A percentile compares a stretch with the other conserved stretches of the same genome.
Evolutionary conservation across 2,797 vertebrate genomes (phyloP).

Genomic region (Menidia menidia): DNA sequence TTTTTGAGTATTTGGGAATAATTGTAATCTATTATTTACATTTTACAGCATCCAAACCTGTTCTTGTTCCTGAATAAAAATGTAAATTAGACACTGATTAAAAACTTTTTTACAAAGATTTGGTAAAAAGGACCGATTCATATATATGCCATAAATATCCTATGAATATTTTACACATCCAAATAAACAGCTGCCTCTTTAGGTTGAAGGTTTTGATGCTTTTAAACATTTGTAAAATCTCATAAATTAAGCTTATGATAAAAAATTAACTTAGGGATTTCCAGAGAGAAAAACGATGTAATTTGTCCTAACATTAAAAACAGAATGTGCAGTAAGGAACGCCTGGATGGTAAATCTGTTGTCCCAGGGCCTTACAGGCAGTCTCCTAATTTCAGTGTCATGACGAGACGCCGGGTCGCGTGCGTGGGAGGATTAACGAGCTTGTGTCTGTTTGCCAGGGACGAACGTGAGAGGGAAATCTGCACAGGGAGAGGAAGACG

Average conservation of each 20-base stretch:
- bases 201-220: not conserved
- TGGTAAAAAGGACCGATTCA: not conserved
- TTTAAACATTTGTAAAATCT: not conserved
- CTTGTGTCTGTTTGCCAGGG: constrained; percentile 29
- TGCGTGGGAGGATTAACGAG: constrained; percentile 35
- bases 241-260: too few species aligned
- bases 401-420: not conserved
- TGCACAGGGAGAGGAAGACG: constrained; percentile 16
- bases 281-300: too few species aligned
- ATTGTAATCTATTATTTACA: too few species aligned
- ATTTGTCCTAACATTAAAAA: too few species aligned
- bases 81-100: too few species aligned
- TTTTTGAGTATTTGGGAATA: too few species aligned
- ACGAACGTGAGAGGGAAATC: constrained; percentile 40
- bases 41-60: too few species aligned
- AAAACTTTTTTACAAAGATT: too few species aligned
- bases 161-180: not conserved
- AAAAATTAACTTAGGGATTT: too few species aligned
- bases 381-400: constrained; percentile 12
- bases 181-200: not conserved
- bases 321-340: not conserved
- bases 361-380: not conserved
- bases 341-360: not conserved
- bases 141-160: not conserved
- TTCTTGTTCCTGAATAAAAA: too few species aligned